Conservation (phyloP, 1,140 invertebrate genomes). For the Marisa cornuarietis region DNA sequence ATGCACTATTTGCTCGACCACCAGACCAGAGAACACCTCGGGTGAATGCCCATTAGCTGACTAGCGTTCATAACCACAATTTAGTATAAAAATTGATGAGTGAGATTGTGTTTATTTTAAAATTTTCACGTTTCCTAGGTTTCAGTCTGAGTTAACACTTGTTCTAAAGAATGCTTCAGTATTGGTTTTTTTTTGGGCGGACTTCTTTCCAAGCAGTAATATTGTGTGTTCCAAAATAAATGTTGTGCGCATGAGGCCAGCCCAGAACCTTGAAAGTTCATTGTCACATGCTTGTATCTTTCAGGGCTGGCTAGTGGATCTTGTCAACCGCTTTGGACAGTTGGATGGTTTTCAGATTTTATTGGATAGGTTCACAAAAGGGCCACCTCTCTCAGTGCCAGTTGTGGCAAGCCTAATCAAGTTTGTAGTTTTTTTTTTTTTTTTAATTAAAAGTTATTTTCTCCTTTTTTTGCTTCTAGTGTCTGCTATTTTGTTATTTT, state of each 20-base stretch:
- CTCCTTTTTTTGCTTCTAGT: neutral
- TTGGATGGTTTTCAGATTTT: constrained; percentile 89
- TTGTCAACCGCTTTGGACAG: constrained; percentile 93
- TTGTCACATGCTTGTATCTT: no score
- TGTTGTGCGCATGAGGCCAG: no score
- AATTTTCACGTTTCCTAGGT: no score
- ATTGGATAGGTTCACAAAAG: constrained; percentile 79
- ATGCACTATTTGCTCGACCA: constrained; percentile 84
- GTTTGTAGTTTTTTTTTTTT: constrained; percentile 44
- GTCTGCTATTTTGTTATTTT: neutral
- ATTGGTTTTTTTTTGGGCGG: no score
- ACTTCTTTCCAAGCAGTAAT: no score
- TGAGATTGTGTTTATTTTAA: no score
- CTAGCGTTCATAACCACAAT: no score
- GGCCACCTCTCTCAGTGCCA: constrained; percentile 78
- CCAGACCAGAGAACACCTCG: constrained; percentile 71
- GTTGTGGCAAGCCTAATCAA: constrained; percentile 83
- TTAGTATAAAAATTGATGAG: no score
- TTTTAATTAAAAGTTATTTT: neutral
- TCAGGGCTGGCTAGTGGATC: constrained; percentile 80
- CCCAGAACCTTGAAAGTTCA: no score
- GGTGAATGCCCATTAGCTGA: constrained; percentile 43
- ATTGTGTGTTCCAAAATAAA: no score
- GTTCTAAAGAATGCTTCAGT: no score
- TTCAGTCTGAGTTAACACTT: no score